These are phyloP conservation scores for Pollenia amentaria DNA, from an alignment of 2,888 invertebrate genomes.

Conservation along the genomic window DNA sequence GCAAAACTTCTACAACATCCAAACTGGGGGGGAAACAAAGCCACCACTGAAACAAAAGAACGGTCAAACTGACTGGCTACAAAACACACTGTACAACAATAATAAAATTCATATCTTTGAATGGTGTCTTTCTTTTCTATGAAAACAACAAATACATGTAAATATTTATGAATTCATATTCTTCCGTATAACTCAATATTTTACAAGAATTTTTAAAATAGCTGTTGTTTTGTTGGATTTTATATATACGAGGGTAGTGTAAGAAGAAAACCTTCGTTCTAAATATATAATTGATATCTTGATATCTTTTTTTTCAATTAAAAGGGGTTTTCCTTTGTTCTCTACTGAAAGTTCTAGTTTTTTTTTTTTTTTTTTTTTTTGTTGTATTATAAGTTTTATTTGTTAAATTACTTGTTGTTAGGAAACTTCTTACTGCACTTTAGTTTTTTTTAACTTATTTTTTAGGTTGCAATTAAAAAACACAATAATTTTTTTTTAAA, in stretches of 20 bases:
- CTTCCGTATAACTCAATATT: constrained; percentile 45
- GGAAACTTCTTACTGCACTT: constrained; percentile 33
- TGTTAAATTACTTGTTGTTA: too few species aligned
- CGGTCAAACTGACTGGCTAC: background rate
- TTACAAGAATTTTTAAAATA: background rate
- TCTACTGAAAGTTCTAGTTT: background rate
- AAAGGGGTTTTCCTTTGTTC: background rate
- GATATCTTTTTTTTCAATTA: background rate
- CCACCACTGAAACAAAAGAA: background rate
- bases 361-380: constrained; percentile 9
- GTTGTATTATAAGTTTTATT: background rate
- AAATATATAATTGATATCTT: background rate
- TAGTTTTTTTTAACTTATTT: constrained; percentile 25
- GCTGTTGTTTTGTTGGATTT: background rate
- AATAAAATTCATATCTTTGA: constrained; percentile 57
- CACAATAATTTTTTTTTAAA: background rate
- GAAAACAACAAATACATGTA: background rate
- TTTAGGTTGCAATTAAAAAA: background rate
- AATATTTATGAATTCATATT: background rate
- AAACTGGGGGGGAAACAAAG: background rate
- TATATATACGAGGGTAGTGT: background rate
- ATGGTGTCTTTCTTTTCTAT: constrained; percentile 11
- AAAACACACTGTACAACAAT: constrained; percentile 19
- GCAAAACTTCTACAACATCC: constrained; percentile 15
- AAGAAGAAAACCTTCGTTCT: background rate